phyloP scores from a whole-genome alignment of 2,113 vertebrate genomes.

The Melanotaenia duboulayi region DNA sequence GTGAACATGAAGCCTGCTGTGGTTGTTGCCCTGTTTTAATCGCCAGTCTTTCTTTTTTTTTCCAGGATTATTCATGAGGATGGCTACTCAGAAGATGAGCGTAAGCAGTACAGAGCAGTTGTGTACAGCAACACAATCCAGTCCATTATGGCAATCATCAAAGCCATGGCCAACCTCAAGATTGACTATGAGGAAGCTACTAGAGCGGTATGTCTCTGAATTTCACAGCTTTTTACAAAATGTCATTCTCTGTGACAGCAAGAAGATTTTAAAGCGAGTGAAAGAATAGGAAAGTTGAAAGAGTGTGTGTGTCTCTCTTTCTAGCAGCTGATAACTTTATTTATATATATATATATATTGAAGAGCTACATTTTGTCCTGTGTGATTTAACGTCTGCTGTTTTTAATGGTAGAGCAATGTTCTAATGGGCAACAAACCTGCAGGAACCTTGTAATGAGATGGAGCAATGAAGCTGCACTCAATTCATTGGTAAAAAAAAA shows the following conservation, averaged over 20 bases:
- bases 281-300: no score
- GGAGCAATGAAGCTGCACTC: slow-evolving; percentile 1
- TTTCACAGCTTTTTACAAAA: no score
- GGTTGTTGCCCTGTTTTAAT: background rate
- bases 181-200: slow-evolving; percentile 92
- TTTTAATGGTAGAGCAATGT: background rate
- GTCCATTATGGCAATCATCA: slow-evolving; percentile 98
- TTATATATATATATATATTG: no score
- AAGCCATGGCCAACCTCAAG: slow-evolving; percentile 95
- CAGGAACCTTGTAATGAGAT: background rate
- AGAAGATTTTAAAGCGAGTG: no score
- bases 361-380: no score
- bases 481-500: slow-evolving; percentile 6
- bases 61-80: slow-evolving; percentile 96
- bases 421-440: slow-evolving; percentile 1
- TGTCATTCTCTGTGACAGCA: no score
- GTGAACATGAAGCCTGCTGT: background rate
- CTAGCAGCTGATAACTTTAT: no score
- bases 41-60: background rate
- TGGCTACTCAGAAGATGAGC: slow-evolving; percentile 97
- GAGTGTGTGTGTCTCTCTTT: no score
- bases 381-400: no score
- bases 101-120: slow-evolving; percentile 96
- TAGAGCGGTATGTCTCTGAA: slow-evolving; percentile 83
- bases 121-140: slow-evolving; percentile 99